Evolutionary conservation across 2,888 invertebrate genomes (phyloP).

Genomic region (Petrophora chlorosata): DNA sequence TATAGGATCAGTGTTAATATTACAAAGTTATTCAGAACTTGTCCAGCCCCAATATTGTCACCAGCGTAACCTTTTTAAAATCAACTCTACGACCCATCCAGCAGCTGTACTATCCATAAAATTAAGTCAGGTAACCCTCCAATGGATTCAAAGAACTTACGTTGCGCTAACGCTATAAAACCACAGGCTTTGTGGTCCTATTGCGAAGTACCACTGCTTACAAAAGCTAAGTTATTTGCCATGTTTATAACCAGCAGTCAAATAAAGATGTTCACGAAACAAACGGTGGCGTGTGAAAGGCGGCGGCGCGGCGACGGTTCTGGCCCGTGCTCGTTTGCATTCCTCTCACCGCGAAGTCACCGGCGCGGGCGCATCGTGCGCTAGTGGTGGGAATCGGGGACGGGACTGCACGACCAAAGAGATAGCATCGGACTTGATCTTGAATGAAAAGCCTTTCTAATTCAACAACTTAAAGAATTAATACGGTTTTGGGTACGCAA

Average conservation of each 20-base stretch:
- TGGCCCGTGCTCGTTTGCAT: conserved; percentile 59
- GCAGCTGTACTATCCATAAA: too few relatives aligned
- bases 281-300: conserved; percentile 60
- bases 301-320: conserved; percentile 32
- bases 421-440: conserved; percentile 7
- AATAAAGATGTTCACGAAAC: conserved; percentile 45
- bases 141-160: not conserved
- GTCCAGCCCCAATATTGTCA: too few relatives aligned
- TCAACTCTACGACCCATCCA: too few relatives aligned
- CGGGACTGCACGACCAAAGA: conserved; percentile 7
- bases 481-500: too few relatives aligned
- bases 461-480: too few relatives aligned
- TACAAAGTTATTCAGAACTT: not conserved
- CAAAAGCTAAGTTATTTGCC: not conserved
- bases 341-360: conserved; percentile 57
- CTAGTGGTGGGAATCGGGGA: conserved; percentile 22
- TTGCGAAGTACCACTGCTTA: not conserved
- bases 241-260: conserved; percentile 1
- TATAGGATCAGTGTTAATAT: too few relatives aligned
- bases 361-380: conserved; percentile 32
- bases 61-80: too few relatives aligned
- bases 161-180: not conserved
- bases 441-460: not conserved
- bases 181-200: conserved; percentile 5
- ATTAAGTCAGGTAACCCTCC: not conserved